phyloP scores from a whole-genome alignment of 2,888 invertebrate species.

The Stenolophus ochropezus region DNA sequence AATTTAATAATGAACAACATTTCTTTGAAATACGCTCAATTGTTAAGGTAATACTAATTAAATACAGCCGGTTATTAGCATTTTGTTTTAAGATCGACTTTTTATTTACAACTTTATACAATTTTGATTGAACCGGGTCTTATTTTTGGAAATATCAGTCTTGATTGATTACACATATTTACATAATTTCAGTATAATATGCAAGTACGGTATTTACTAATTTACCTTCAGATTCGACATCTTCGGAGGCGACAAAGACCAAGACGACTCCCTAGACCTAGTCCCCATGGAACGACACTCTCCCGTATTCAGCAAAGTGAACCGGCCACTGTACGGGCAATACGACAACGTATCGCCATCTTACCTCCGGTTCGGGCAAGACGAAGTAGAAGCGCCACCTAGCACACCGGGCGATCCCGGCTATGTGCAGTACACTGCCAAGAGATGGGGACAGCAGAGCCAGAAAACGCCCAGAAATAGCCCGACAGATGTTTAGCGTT shows the following conservation, averaged over 20 bases:
- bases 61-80: too few relatives aligned
- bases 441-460: conserved; percentile 76
- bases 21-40: too few relatives aligned
- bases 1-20: too few relatives aligned
- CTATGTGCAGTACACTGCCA: conserved; percentile 83
- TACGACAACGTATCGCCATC: conserved; percentile 73
- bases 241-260: conserved; percentile 67
- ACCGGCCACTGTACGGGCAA: conserved; percentile 71
- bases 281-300: conserved; percentile 67
- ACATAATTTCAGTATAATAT: neutral
- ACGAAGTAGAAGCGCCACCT: conserved; percentile 74
- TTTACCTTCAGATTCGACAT: conserved; percentile 24
- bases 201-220: neutral
- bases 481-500: conserved; percentile 67
- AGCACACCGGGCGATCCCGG: conserved; percentile 85
- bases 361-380: conserved; percentile 68
- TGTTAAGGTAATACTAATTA: too few relatives aligned
- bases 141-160: too few relatives aligned
- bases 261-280: conserved; percentile 66
- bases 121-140: too few relatives aligned
- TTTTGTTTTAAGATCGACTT: too few relatives aligned
- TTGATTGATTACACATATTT: too few relatives aligned
- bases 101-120: too few relatives aligned
- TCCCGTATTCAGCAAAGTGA: conserved; percentile 72
- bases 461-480: conserved; percentile 78